phyloP scores from a whole-genome alignment of 2,888 invertebrate genomes.

The Heliconius cydno region DNA sequence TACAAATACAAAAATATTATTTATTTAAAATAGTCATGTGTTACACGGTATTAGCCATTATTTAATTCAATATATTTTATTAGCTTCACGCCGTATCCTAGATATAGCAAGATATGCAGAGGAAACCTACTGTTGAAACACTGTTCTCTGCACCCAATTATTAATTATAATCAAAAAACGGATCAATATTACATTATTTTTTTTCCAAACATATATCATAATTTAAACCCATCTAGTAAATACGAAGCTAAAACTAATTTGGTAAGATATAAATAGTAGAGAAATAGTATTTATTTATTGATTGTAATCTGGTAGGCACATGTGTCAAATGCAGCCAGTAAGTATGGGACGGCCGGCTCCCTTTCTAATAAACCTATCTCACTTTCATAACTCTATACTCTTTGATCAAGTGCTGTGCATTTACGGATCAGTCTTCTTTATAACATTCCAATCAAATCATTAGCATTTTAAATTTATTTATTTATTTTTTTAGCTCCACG shows the following conservation, averaged over 20 bases:
- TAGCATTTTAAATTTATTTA: conserved; percentile 36
- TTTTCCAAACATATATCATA: neutral
- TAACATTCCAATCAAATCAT: conserved; percentile 59
- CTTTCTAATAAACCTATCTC: conserved; percentile 48
- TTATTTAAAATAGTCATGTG: neutral
- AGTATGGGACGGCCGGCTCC: conserved; percentile 36
- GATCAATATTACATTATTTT: neutral
- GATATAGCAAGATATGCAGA: neutral
- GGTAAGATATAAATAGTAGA: conserved; percentile 3
- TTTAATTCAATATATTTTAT: neutral
- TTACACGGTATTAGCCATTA: neutral
- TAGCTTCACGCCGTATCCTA: neutral
- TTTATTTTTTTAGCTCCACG: too few relatives aligned
- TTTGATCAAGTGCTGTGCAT: conserved; percentile 56
- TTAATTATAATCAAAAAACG: too few relatives aligned
- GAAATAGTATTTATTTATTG: conserved; percentile 11
- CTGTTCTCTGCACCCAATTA: neutral
- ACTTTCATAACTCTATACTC: conserved; percentile 51
- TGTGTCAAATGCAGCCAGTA: conserved; percentile 3
- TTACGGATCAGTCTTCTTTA: conserved; percentile 71
- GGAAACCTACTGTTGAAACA: neutral
- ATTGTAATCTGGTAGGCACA: conserved; percentile 20
- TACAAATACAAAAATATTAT: neutral
- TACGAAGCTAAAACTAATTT: conserved; percentile 19
- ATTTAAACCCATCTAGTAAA: conserved; percentile 37